Evolutionary conservation across 1,140 invertebrate genomes (phyloP), one percentile per base, ranked within the genome.

Genomic region (Trichonephila clavata): DNA sequence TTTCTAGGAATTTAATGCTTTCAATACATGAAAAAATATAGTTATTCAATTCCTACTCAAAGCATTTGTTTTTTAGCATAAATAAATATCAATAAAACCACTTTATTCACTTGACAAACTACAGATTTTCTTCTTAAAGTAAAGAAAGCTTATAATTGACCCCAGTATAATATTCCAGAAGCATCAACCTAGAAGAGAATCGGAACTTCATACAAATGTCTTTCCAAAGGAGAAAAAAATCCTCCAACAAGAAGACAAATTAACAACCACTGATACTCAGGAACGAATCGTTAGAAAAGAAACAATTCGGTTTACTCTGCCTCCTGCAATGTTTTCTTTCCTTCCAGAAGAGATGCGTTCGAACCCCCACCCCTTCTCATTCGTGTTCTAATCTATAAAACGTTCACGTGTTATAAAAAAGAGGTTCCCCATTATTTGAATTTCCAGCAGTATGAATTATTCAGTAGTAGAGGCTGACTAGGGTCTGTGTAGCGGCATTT

Each of bases 401-500:
- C 90, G 14, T 92, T 71, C 90, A 92, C 90, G 90, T 92, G 90
- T 92, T 92, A 86, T 65, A 92, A 92, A 92, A 86, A 92, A 86
- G 83, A 57, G 57, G 59, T 43, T 61, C 91, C 63, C 91, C 63
- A 86, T 92, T 92, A 86, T 92, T 92, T 86, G 91, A 92, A 92
- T 92, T 92, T 92, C 81, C 39, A 86, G 63, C 83, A 39, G 20
- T 92, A 92, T 92, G 90, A 92, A 92, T 92, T 86, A 92, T 86
- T 92, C 91, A 92, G 91, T 6, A 92, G 83, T 21, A 65, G 77
- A 43, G 60, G 89, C 60, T 83, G 77, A 68, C 89, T 91, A 6
- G 16, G 60, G 21, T 68, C 43, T 59, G 88, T 92, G 90, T 86
- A 71, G 91, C 60, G 91, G 83, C 83, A 86, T 86, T 92, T 92